Evolutionary conservation across 2,797 vertebrate genomes (phyloP).

Genomic region (Acanthopagrus latus): DNA sequence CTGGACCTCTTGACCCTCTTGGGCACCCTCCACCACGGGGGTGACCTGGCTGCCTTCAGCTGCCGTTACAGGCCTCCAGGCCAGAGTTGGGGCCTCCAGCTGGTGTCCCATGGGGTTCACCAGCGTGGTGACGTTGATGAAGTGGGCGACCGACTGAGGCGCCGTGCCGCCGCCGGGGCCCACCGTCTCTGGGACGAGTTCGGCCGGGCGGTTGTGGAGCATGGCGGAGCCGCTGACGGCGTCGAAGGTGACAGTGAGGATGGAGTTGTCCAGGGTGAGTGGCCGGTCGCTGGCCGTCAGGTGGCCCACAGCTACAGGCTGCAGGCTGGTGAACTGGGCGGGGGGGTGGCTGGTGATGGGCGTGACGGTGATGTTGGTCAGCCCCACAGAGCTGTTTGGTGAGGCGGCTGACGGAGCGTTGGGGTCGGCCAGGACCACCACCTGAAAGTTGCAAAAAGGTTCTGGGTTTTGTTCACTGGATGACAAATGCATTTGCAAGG

Average conservation of each 20-base stretch:
- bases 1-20: constrained; percentile 77
- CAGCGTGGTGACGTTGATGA: constrained; percentile 96
- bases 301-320: constrained; percentile 93
- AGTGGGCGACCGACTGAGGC: constrained; percentile 94
- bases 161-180: constrained; percentile 73
- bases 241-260: constrained; percentile 97
- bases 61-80: constrained; percentile 90
- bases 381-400: constrained; percentile 90
- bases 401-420: constrained; percentile 85
- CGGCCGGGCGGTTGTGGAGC: constrained; percentile 92
- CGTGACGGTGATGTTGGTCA: constrained; percentile 95
- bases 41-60: constrained; percentile 82
- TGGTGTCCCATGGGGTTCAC: constrained; percentile 95
- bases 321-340: constrained; percentile 94
- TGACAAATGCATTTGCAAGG: neutral
- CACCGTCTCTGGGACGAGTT: constrained; percentile 88
- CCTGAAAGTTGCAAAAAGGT: constrained; percentile 80
- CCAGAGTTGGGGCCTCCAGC: constrained; percentile 90
- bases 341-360: constrained; percentile 90
- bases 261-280: constrained; percentile 95
- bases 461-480: neutral
- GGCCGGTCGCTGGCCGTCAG: constrained; percentile 90
- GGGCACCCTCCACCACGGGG: constrained; percentile 69
- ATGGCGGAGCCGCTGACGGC: constrained; percentile 93
- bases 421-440: constrained; percentile 95